Percentiles rank a stretch among this genome's conserved stretches.
phyloP scores from a whole-genome alignment of 2,888 invertebrate species.

The Serripes groenlandicus region DNA sequence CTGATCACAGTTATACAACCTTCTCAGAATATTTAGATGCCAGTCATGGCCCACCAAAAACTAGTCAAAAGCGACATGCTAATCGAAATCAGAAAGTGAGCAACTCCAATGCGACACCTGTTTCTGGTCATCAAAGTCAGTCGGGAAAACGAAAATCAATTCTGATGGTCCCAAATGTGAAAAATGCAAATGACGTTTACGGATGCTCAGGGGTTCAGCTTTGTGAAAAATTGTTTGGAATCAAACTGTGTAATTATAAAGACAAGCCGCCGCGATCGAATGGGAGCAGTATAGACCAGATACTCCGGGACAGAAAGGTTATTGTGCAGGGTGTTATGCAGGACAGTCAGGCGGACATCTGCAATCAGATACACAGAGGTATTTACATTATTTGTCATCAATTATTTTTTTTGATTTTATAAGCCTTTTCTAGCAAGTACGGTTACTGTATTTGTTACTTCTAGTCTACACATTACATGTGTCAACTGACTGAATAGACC shows the following conservation, averaged over 20 bases:
- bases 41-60: slow-evolving; percentile 30
- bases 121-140: slow-evolving; percentile 32
- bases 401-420: too few relatives aligned
- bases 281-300: slow-evolving; percentile 65
- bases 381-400: too few relatives aligned
- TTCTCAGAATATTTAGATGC: slow-evolving; percentile 47
- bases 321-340: slow-evolving; percentile 78
- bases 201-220: slow-evolving; percentile 70
- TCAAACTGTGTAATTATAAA: slow-evolving; percentile 78
- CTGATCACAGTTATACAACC: slow-evolving; percentile 53
- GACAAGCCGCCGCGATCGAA: slow-evolving; percentile 68
- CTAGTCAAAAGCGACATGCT: slow-evolving; percentile 50
- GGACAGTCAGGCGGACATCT: slow-evolving; percentile 75
- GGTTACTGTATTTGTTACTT: too few relatives aligned
- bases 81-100: slow-evolving; percentile 8
- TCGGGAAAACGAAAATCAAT: slow-evolving; percentile 66
- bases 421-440: too few relatives aligned
- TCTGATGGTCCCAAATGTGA: slow-evolving; percentile 56
- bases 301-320: slow-evolving; percentile 74
- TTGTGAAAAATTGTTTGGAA: slow-evolving; percentile 79
- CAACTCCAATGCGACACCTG: not conserved
- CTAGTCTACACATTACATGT: too few relatives aligned
- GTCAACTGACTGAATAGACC: too few relatives aligned
- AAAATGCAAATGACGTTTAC: slow-evolving; percentile 40
- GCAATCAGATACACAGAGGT: slow-evolving; percentile 79